Conservation (phyloP, 2,888 invertebrate species). For the Drosophila infuscata region DNA sequence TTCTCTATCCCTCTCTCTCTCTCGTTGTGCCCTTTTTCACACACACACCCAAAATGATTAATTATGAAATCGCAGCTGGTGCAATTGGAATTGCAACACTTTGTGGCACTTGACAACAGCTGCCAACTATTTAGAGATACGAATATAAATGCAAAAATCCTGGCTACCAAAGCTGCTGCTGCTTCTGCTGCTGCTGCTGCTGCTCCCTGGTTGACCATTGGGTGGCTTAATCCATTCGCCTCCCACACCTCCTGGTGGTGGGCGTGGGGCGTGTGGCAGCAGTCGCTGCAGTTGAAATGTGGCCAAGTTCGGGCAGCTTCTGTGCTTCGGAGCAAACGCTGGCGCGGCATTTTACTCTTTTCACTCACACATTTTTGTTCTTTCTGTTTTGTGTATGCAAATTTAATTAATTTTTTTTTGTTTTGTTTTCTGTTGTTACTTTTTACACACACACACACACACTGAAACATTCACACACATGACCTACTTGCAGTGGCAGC, state of each 20-base stretch:
- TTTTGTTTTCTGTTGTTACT: conserved; percentile 6
- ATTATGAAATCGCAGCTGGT: conserved; percentile 63
- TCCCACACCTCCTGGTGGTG: neutral
- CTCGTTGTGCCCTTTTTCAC: conserved; percentile 1
- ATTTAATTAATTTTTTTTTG: conserved; percentile 54
- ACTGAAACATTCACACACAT: conserved; percentile 6
- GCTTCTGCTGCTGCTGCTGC: neutral
- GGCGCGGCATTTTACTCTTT: conserved; percentile 36
- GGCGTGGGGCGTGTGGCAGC: neutral
- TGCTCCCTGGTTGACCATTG: conserved; percentile 35
- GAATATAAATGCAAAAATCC: conserved; percentile 37
- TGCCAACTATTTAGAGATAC: conserved; percentile 24
- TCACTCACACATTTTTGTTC: conserved; percentile 12
- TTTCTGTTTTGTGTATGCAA: conserved; percentile 45
- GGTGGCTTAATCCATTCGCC: neutral
- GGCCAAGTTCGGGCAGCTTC: conserved; percentile 41
- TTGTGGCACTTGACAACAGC: conserved; percentile 33
- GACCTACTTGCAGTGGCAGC: conserved; percentile 50
- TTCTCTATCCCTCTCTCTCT: neutral
- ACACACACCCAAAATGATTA: conserved; percentile 38
- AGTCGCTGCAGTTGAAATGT: conserved; percentile 36
- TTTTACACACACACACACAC: neutral
- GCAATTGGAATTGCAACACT: conserved; percentile 47
- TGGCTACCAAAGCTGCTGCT: conserved; percentile 8
- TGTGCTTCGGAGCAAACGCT: conserved; percentile 1